Base-by-base conservation (phyloP, 2,888 invertebrate species). In the Lasioglossum morio region DNA sequence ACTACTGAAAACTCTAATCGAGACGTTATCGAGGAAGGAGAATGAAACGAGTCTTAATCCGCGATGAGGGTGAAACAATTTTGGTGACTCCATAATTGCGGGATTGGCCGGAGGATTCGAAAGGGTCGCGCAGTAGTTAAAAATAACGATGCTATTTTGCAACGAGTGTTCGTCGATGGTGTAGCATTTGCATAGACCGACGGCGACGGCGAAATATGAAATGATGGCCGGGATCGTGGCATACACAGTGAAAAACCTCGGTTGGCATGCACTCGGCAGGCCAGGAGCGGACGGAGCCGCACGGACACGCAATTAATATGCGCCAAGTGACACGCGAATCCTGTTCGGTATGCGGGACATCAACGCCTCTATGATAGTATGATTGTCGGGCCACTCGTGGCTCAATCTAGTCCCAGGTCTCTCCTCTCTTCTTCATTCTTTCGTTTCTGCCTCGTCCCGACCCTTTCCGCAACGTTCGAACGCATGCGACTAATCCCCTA, bases 311-410 rank as follows among this genome's bases (percentile, higher is more conserved):
- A 91, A 94, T 94, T 94, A 94, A 94, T 94, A 94, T 94, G 93
- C 94, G 87, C 90, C 85, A 81, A 84, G 90, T 83, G 91, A 86
- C 79, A 86, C 86, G 87, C 77, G 87, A 63, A 79, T 79, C 74
- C 86, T 90, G 88, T 77, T 94, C 91, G 89, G 93, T 93, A 94
- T 94, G 94, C 94, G 93, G 92, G 92, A 92, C 93, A 92, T 91
- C 91, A 91, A 91, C 90, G 90, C 88, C 86, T 90, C 91, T 91
- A 92, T 92, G 93, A 94, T 92, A 92, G 92, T 88, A 89, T 92
- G 93, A 94, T 94, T 93, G 93, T 92, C 91, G 91, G 88, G 88
- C 91, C 83, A 90, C 91, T 92, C 85, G 88, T 84, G 86, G 86
- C 87, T 90, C 92, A 87, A 92, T 92, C 90, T 89, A 87, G 77